These are phyloP conservation scores for Pan paniscus DNA, from an alignment of 2,113 vertebrate species.

Conservation along the genomic window DNA sequence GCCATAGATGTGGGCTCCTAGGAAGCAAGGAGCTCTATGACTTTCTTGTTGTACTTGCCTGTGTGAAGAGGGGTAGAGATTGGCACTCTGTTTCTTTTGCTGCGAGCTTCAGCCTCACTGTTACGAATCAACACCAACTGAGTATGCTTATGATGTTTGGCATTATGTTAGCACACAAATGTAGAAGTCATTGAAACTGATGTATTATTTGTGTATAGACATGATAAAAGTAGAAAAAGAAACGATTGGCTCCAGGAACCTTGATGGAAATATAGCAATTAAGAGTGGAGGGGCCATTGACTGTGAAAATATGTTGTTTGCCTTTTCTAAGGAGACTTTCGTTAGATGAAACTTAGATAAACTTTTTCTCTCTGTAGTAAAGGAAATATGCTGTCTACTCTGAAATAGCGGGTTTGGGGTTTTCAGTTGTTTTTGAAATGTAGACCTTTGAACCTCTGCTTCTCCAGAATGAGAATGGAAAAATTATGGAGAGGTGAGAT, in stretches of 20 bases:
- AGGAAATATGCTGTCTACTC: constrained; percentile 10
- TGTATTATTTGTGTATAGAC: not conserved
- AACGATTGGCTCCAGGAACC: not conserved
- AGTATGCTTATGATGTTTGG: not conserved
- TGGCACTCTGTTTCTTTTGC: not conserved
- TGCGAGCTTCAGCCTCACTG: not conserved
- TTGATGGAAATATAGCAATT: not conserved
- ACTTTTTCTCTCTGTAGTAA: constrained; percentile 16
- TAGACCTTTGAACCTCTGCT: not conserved
- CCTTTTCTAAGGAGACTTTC: not conserved
- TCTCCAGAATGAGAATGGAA: constrained; percentile 11
- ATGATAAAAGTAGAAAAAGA: not conserved
- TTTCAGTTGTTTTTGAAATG: constrained; percentile 13
- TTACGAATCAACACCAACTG: not conserved
- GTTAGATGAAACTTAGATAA: constrained; percentile 11
- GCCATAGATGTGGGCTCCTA: not conserved
- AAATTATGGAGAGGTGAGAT: constrained; percentile 5
- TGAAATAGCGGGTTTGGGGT: not conserved
- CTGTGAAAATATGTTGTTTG: not conserved
- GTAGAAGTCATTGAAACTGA: not conserved
- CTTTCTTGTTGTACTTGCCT: not conserved
- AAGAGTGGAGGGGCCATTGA: not conserved
- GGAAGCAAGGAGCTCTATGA: not conserved
- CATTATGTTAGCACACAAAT: not conserved
- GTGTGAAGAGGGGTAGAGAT: not conserved